Evolutionary conservation across 2,888 invertebrate species (phyloP).

Genomic region (Pediacus dermestoides): DNA sequence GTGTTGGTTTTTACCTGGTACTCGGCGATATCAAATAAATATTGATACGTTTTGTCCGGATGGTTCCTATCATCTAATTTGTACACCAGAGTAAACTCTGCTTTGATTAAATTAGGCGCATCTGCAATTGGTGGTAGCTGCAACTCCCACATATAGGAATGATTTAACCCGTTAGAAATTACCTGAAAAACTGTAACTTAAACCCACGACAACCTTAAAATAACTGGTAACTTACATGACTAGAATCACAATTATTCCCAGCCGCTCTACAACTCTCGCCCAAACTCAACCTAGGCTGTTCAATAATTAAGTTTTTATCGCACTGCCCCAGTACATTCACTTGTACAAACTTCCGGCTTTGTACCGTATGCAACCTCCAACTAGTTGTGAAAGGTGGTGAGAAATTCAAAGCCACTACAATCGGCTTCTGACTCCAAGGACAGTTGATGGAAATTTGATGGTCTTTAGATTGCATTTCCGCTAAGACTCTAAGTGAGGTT

Average conservation of each 20-base stretch:
- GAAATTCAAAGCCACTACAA: conserved; percentile 74
- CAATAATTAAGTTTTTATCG: conserved; percentile 37
- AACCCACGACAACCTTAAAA: no score
- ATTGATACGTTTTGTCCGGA: conserved; percentile 54
- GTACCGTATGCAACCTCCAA: conserved; percentile 80
- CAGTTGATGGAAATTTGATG: conserved; percentile 66
- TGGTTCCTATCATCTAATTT: conserved; percentile 44
- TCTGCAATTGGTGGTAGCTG: conserved; percentile 40
- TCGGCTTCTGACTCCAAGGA: conserved; percentile 73
- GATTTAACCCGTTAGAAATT: conserved; percentile 70
- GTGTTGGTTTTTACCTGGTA: conserved; percentile 60
- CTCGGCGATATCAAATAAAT: conserved; percentile 75
- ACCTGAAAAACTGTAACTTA: conserved; percentile 48
- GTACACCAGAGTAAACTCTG: conserved; percentile 63
- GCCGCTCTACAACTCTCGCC: conserved; percentile 34
- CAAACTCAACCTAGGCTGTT: conserved; percentile 34
- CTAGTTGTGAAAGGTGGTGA: conserved; percentile 76
- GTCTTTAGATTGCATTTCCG: conserved; percentile 69
- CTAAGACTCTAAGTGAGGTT: conserved; percentile 60
- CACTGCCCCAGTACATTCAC: conserved; percentile 64
- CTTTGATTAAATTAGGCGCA: conserved; percentile 50
- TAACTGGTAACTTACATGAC: conserved; percentile 42
- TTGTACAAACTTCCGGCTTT: conserved; percentile 81
- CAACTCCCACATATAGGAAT: conserved; percentile 80
- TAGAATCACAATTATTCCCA: conserved; percentile 39